Base-by-base conservation (phyloP, 2,888 invertebrate genomes). In the Platynereis dumerilii region DNA sequence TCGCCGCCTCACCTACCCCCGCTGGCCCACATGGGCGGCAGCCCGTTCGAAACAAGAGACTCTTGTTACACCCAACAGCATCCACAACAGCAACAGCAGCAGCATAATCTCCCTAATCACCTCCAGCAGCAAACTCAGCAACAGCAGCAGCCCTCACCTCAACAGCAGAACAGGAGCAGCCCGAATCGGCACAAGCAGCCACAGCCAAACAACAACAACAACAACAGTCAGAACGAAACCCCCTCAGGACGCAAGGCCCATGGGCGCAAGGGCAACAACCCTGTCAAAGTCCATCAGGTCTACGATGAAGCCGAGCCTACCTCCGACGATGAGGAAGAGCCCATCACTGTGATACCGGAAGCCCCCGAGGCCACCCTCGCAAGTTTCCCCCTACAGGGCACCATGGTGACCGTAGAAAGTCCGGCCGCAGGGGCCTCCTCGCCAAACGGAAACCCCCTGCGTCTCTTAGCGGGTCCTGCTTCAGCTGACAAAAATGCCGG, bases 231-330 rank as follows among this genome's bases (percentile, higher is more conserved):
- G 7, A 34, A 34, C 12, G 34, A 34, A 34, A 34, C 34, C 5
- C 34, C 34, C 34, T 34, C 34, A 34, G 59, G 58, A 2, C 57
- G 69, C n/a, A 56, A 54, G 44, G 56, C 56, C 0, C 69, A 70
- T 28, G 72, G 71, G n/a, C 66, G 72, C n/a, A 72, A 72, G 60
- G 67, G 67, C 24, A 39, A 56, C 44, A 69, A 68, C 39, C 72
- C 72, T 1, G 67, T 67, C 27, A 69, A 69, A 29, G 68, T 72
- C 28, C 65, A 68, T 22, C 66, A 69, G 24, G 65, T 68, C 22
- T 34, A 53, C 10, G 59, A 56, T 26, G 69, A 69, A 26, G 64
- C 56, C 22, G 55, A 60, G 0, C 52, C 60, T 22, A 53, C 29
- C 15, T 39, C 44, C 12, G 48, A 48, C 3, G 68, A 64, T 17